These are phyloP conservation scores for Tyto alba DNA, from an alignment of 2,113 vertebrate genomes.

Conservation along the genomic window DNA sequence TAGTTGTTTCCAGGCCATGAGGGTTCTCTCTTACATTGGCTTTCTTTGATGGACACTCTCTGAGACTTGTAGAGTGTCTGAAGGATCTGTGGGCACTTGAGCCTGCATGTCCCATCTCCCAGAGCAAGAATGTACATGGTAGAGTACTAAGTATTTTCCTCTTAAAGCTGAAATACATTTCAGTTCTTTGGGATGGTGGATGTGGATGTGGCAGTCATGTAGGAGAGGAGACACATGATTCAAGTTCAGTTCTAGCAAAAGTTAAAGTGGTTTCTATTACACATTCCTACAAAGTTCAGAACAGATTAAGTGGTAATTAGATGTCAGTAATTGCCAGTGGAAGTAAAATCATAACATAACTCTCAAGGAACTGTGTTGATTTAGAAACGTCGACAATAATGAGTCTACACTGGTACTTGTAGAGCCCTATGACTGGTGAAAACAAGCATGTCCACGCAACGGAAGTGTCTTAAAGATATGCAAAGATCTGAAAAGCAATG, in stretches of 20 bases:
- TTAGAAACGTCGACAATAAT: not conserved
- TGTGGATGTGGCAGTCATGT: not conserved
- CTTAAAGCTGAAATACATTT: not conserved
- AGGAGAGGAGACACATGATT: not conserved
- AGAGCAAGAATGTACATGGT: not conserved
- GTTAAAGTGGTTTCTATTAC: not conserved
- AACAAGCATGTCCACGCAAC: not conserved
- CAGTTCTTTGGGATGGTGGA: not conserved
- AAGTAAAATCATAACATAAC: not conserved
- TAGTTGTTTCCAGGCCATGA: not conserved
- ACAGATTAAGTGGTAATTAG: conserved; percentile 17
- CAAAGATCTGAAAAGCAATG: not conserved
- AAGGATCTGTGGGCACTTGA: not conserved
- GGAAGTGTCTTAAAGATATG: not conserved
- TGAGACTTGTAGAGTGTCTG: not conserved
- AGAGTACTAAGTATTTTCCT: not conserved
- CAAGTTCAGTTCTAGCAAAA: not conserved
- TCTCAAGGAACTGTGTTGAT: not conserved
- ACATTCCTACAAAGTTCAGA: conserved; percentile 30
- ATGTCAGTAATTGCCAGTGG: conserved; percentile 2
- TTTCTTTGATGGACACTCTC: not conserved
- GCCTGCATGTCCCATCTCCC: not conserved
- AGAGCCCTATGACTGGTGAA: not conserved
- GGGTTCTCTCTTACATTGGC: not conserved
- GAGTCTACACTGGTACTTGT: not conserved